Base-by-base conservation (phyloP, 2,888 invertebrate genomes). In the Zygothrica quintamaculata region DNA sequence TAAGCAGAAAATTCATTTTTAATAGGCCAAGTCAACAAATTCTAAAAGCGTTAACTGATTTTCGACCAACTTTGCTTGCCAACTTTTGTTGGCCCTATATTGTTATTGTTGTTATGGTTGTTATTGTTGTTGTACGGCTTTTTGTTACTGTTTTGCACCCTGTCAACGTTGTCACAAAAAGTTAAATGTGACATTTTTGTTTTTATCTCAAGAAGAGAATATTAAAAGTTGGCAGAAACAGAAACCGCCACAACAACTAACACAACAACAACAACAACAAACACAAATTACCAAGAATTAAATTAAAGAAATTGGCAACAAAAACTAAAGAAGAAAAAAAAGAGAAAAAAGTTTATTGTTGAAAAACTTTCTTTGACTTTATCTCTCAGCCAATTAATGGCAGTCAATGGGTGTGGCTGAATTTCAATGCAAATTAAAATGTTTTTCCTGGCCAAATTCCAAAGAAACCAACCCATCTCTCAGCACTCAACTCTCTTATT, bases 161-260 rank as follows among this genome's bases (percentile, higher is more conserved):
- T 76, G 72, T 55, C 77, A 64, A 48, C 58, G 56, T 59, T 76
- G 65, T 76, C 76, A 71, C 26, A 60, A n/a, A 71, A 74, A 69
- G 75, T 70, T 56, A 44, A 72, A 67, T 60, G 59, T 65, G 62
- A 61, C 77, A 67, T 67, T 67, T 75, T 58, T 51, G 76, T 57
- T 66, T 72, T 77, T 73, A 59, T 66, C 53, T 37, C 40, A 22
- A 48, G 51, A 52, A 51, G 53, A 12, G 15, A 12, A 76, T 51
- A 71, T 60, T 44, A 55, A 59, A 74, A 72, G 33, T 76, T 72
- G 52, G 34, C 65, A 59, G 50, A 48, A 58, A 15, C 36, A 46
- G n/a, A 22, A 22, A n/a, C 40, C 39, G 36, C 40, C 52, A 22
- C 53, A 15, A 12, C 48, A 50, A n/a, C 34, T n/a, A n/a, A n/a